Evolutionary conservation across 2,113 vertebrate genomes (phyloP).

Genomic region (Leiothrix lutea): DNA sequence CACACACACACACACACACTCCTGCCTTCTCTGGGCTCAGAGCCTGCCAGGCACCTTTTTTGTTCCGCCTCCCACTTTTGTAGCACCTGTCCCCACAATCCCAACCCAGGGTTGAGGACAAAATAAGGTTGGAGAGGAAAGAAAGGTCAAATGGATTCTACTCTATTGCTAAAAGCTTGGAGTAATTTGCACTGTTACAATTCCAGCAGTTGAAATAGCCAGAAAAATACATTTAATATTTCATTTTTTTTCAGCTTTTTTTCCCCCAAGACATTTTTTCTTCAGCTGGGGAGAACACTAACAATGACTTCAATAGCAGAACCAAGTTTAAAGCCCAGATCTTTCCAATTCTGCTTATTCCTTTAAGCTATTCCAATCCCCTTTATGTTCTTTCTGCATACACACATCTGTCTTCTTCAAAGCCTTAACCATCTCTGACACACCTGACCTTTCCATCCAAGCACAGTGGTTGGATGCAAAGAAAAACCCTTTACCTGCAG

Average conservation of each 20-base stretch:
- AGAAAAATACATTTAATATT: constrained; percentile 22
- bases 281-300: not conserved
- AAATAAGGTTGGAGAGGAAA: not conserved
- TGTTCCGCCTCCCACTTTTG: not conserved
- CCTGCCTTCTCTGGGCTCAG: not conserved
- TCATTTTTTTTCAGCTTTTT: not conserved
- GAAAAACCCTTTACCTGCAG: constrained; percentile 28
- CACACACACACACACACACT: fast-evolving
- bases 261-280: not conserved
- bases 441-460: constrained; percentile 63
- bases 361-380: constrained; percentile 42
- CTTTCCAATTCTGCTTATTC: constrained; percentile 37
- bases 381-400: constrained; percentile 51
- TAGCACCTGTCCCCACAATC: not conserved
- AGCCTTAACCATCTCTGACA: constrained; percentile 63
- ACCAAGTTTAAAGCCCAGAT: constrained; percentile 31
- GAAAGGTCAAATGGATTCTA: not conserved
- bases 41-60: not conserved
- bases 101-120: not conserved
- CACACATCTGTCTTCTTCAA: constrained; percentile 63
- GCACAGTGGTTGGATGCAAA: not conserved
- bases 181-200: constrained; percentile 6
- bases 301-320: constrained; percentile 37
- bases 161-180: not conserved
- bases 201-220: not conserved